Conservation (phyloP, 2,113 vertebrate species). For the Verasper variegatus region DNA sequence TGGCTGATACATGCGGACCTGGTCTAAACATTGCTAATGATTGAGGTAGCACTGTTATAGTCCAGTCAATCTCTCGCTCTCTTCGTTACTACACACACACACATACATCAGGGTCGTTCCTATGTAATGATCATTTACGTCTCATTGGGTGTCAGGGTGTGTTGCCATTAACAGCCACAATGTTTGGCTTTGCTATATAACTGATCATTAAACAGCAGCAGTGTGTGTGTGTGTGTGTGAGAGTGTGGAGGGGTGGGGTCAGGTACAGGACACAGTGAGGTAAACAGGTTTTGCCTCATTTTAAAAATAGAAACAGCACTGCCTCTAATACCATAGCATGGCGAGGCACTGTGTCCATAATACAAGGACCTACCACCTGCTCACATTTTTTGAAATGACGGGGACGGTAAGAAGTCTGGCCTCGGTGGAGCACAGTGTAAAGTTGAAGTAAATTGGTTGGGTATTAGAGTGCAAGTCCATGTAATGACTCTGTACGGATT, state of each 20-base stretch:
- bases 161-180: slow-evolving; percentile 2
- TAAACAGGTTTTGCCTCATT: slow-evolving; percentile 36
- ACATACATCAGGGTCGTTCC: no score
- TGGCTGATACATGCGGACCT: not conserved
- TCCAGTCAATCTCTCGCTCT: not conserved
- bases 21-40: slow-evolving; percentile 37
- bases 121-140: slow-evolving; percentile 36
- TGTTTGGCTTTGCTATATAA: no score
- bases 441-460: slow-evolving; percentile 68
- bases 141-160: no score
- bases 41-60: slow-evolving; percentile 13
- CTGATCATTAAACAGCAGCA: not conserved
- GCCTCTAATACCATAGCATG: slow-evolving; percentile 54
- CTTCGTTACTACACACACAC: not conserved
- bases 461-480: slow-evolving; percentile 67
- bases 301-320: slow-evolving; percentile 58
- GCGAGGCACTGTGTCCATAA: slow-evolving; percentile 49
- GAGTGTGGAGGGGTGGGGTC: slow-evolving; percentile 12
- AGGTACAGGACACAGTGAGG: slow-evolving; percentile 21
- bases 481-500: slow-evolving; percentile 67
- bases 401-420: slow-evolving; percentile 48
- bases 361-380: slow-evolving; percentile 68
- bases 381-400: slow-evolving; percentile 65
- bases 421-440: slow-evolving; percentile 34
- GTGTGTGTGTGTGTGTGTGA: not conserved